Evolutionary conservation across 2,888 invertebrate genomes (phyloP).

Genomic region (Lasius fuliginosus): DNA sequence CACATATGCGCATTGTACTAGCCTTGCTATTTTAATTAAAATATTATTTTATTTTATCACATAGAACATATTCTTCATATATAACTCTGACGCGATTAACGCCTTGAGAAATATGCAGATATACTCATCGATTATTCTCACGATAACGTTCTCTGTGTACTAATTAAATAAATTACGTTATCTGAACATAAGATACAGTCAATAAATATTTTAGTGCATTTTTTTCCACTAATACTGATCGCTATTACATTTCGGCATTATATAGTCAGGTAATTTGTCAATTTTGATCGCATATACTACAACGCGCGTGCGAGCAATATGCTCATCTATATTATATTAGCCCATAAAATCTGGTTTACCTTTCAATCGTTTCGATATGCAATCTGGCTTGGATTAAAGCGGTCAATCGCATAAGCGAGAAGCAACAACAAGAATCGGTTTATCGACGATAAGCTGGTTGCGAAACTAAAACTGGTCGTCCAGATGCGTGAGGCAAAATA

Average conservation of each 20-base stretch:
- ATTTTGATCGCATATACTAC: constrained; percentile 19
- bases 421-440: constrained; percentile 31
- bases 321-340: constrained; percentile 30
- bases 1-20: not conserved
- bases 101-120: not conserved
- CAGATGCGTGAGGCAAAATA: constrained; percentile 36
- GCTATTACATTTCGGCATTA: constrained; percentile 39
- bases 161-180: constrained; percentile 15
- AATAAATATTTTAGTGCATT: constrained; percentile 48
- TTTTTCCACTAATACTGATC: constrained; percentile 36
- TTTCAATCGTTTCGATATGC: constrained; percentile 15
- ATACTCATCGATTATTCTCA: not conserved
- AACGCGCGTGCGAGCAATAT: not conserved
- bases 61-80: constrained; percentile 25
- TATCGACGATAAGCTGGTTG: constrained; percentile 26
- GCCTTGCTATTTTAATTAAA: not conserved
- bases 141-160: not conserved
- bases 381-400: constrained; percentile 27
- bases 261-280: constrained; percentile 28
- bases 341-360: constrained; percentile 39
- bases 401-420: constrained; percentile 24
- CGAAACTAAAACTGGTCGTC: constrained; percentile 26
- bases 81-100: constrained; percentile 6
- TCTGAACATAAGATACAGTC: constrained; percentile 14
- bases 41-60: not conserved